A percentile compares a stretch with the other conserved stretches of the same genome.
Evolutionary conservation across 2,113 vertebrate species (phyloP).

Genomic region (Deroptyus accipitrinus): DNA sequence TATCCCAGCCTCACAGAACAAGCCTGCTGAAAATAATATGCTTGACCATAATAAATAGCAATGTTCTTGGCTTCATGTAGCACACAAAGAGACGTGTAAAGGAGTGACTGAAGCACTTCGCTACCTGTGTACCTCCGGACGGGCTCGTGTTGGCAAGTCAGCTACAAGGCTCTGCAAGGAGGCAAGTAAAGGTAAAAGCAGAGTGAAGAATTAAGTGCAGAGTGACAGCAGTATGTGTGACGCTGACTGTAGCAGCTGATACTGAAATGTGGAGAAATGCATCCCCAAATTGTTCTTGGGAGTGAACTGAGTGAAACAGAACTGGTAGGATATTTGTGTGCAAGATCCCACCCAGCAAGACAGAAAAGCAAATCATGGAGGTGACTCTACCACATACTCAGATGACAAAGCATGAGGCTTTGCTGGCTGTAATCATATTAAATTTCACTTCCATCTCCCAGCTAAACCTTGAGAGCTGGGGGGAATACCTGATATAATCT

Average conservation of each 20-base stretch:
- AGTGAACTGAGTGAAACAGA: not conserved
- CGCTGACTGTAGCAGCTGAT: not conserved
- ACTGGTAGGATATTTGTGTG: not conserved
- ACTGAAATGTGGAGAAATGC: not conserved
- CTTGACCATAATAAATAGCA: not conserved
- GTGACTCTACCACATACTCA: not conserved
- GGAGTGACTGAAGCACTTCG: not conserved
- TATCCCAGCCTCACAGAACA: not conserved
- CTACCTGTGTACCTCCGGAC: not conserved
- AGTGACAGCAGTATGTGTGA: not conserved
- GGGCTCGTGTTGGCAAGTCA: not conserved
- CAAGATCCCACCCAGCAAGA: not conserved
- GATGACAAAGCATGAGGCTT: conserved; percentile 23
- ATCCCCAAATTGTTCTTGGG: not conserved
- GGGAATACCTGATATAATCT: not conserved
- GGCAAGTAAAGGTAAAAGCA: not conserved
- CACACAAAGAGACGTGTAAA: not conserved
- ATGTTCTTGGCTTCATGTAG: not conserved
- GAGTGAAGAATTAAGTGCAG: not conserved
- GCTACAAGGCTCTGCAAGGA: not conserved
- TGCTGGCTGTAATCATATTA: not conserved
- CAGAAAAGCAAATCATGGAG: not conserved
- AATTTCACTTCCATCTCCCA: not conserved
- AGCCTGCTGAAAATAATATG: not conserved
- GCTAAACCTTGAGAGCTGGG: not conserved